Conservation (phyloP, 1,140 invertebrate genomes). For the Subanguina moxae region DNA sequence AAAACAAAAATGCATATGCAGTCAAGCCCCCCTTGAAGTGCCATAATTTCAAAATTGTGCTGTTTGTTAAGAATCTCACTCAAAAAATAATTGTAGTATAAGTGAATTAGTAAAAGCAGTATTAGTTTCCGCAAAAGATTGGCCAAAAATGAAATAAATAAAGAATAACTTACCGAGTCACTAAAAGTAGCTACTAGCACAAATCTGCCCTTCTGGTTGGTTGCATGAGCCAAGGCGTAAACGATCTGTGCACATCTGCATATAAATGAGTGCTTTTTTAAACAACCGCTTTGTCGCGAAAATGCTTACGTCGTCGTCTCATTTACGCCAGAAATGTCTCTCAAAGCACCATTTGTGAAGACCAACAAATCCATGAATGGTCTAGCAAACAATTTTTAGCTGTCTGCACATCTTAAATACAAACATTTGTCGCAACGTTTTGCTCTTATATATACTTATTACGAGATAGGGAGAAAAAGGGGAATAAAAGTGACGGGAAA, state of each 20-base stretch:
- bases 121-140: not conserved
- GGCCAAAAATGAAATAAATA: too few species aligned
- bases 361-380: constrained; percentile 11
- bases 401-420: too few species aligned
- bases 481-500: too few species aligned
- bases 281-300: not conserved
- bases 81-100: too few species aligned
- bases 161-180: constrained; percentile 15
- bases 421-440: too few species aligned
- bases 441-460: too few species aligned
- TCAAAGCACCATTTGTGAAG: constrained; percentile 1
- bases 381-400: too few species aligned
- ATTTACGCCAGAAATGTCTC: constrained; percentile 28
- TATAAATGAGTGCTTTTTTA: not conserved
- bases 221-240: constrained; percentile 42
- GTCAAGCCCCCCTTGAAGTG: too few species aligned
- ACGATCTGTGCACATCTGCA: constrained; percentile 32
- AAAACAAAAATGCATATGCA: too few species aligned
- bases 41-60: too few species aligned
- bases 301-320: constrained; percentile 29
- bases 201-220: constrained; percentile 40
- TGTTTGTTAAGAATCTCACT: too few species aligned
- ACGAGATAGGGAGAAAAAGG: too few species aligned
- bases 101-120: constrained; percentile 1
- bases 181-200: constrained; percentile 26